Evolutionary conservation across 2,113 vertebrate species (phyloP).

Genomic region (Urocynchramus pylzowi): DNA sequence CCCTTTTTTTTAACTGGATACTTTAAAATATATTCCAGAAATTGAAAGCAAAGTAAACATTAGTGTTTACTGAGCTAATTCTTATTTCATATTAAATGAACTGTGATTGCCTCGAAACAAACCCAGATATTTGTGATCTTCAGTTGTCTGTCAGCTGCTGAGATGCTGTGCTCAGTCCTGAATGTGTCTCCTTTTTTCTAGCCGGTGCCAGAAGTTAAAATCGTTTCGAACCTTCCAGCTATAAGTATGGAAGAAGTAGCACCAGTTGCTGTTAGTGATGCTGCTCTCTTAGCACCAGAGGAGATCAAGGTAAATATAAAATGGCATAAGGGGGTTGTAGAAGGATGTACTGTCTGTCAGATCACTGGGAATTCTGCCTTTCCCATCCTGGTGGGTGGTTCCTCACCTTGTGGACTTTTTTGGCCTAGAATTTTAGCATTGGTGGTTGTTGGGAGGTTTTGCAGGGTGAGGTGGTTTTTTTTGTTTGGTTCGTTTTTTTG

Average conservation of each 20-base stretch:
- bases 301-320: constrained; percentile 86
- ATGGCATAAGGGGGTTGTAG: background rate
- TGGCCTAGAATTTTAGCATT: background rate
- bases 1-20: background rate
- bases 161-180: background rate
- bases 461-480: too few species aligned
- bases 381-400: background rate
- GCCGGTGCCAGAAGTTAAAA: constrained; percentile 91
- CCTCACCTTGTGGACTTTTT: background rate
- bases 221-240: constrained; percentile 91
- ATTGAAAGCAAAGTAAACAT: background rate
- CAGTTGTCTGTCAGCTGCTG: background rate
- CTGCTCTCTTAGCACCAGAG: constrained; percentile 89
- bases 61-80: background rate
- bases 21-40: background rate
- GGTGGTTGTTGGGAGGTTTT: background rate
- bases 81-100: background rate
- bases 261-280: constrained; percentile 86
- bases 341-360: background rate
- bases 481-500: background rate
- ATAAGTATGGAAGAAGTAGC: constrained; percentile 95
- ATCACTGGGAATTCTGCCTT: background rate
- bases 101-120: background rate
- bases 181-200: constrained; percentile 49
- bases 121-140: background rate